Evolutionary conservation across 1,140 invertebrate genomes (phyloP).

Genomic region (Achatina immaculata): DNA sequence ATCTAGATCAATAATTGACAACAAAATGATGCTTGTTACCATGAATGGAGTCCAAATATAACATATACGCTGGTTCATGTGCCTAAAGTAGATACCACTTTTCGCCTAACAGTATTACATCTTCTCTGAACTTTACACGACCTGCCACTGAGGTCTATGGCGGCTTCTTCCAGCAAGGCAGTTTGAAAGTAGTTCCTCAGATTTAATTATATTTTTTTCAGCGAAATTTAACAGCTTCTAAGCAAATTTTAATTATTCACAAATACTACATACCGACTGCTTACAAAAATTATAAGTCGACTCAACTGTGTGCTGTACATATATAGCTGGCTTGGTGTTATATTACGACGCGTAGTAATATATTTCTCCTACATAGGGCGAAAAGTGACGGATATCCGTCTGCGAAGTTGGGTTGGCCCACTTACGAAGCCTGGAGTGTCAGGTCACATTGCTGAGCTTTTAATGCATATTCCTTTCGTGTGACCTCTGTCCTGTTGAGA

Average conservation of each 20-base stretch:
- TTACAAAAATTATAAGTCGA: neutral
- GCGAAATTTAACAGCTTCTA: neutral
- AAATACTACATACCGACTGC: neutral
- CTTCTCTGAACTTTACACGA: slow-evolving; percentile 2
- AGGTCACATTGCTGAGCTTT: neutral
- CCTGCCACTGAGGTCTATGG: slow-evolving; percentile 38
- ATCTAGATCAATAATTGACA: neutral
- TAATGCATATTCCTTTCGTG: neutral
- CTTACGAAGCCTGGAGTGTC: neutral
- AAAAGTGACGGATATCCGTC: slow-evolving; percentile 45
- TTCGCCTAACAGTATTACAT: slow-evolving; percentile 18
- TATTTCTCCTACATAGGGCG: neutral
- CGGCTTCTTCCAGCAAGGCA: slow-evolving; percentile 43
- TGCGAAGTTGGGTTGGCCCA: neutral
- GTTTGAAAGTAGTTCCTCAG: slow-evolving; percentile 46
- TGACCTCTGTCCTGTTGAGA: neutral
- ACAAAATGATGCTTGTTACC: neutral
- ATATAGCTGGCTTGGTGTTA: neutral
- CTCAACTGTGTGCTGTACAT: neutral
- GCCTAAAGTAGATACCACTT: neutral
- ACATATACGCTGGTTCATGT: neutral
- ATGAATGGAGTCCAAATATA: neutral
- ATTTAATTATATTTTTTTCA: neutral
- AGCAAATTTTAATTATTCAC: neutral
- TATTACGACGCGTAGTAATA: slow-evolving; percentile 26